Base-by-base conservation (phyloP, 2,797 vertebrate genomes). In the Clarias pachynema region DNA sequence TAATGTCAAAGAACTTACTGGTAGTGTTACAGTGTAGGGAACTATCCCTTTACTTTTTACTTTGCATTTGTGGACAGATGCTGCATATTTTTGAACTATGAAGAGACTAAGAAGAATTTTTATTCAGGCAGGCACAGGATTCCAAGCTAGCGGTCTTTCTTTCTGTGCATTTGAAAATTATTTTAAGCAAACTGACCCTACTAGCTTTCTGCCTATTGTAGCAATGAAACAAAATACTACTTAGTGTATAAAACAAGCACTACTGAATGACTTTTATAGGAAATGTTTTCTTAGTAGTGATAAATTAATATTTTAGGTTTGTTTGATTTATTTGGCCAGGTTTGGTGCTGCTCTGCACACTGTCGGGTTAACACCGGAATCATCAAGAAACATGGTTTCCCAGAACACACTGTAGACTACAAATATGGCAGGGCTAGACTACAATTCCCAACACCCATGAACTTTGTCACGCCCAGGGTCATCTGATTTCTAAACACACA, bases 1-100 rank as follows among this genome's bases (percentile, higher is more conserved):
- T 79, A 84, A 85, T 88, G 77, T 84, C 83, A 89, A 63, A 49
- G 87, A 88, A 82, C 87, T 74, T 73, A 86, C 77, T 82, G 86
- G 77, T 86, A 84, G 65, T 79, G 85, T 89, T 88, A 88, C 87
- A 72, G 87, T 69, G 80, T 69, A 53, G 70, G 53, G 78, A 81
- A 86, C 70, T 85, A 85, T 89, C 83, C 40, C 68, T 84, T 88
- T 86, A 88, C 77, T 29, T 69, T 82, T 82, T 70, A 59, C 29
- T 53, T 88, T 68, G 83, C 73, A 73, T 81, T 85, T 85, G 80
- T 77, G 74, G 16, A 84, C 59, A 85, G 37, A 72, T 34, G 18
- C 29, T 79, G 60, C 22, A 49, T 59, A 73, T 62, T 82, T 59
- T 24, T 70, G 6, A 15, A 79, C 22, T 5, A 53, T 72, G 29